Conservation (phyloP, 1,140 invertebrate genomes). For the Lysiphlebus fabarum region DNA sequence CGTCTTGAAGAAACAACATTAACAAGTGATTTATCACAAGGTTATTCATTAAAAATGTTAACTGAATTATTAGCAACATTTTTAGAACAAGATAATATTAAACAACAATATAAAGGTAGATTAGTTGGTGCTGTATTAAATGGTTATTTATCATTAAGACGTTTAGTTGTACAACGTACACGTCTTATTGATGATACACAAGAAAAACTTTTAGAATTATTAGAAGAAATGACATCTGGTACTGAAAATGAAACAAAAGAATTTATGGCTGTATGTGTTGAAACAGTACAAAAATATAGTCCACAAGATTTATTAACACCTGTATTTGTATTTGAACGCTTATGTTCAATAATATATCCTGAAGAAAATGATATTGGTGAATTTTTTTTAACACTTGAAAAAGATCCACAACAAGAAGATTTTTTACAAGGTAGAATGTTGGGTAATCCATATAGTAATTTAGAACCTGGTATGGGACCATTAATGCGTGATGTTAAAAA, state of each 20-base stretch:
- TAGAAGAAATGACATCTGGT: conserved; percentile 93
- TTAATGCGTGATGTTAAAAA: conserved; percentile 98
- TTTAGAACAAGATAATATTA: conserved; percentile 76
- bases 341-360: conserved; percentile 96
- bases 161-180: conserved; percentile 91
- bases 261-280: conserved; percentile 96
- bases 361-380: conserved; percentile 96
- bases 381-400: conserved; percentile 94
- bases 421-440: conserved; percentile 97
- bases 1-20: conserved; percentile 85
- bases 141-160: conserved; percentile 86
- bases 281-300: conserved; percentile 91
- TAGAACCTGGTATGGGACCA: conserved; percentile 90
- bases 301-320: conserved; percentile 91
- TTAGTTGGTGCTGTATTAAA: conserved; percentile 87
- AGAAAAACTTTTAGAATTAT: conserved; percentile 87
- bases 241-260: conserved; percentile 94
- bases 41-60: conserved; percentile 81
- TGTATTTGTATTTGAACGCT: conserved; percentile 94
- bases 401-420: conserved; percentile 98
- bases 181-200: conserved; percentile 95
- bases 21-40: conserved; percentile 91
- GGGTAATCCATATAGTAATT: conserved; percentile 94
- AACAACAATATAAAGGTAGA: conserved; percentile 84
- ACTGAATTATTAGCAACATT: conserved; percentile 84